Base-by-base conservation (phyloP, 2,888 invertebrate species). In the Heliconius aoede region DNA sequence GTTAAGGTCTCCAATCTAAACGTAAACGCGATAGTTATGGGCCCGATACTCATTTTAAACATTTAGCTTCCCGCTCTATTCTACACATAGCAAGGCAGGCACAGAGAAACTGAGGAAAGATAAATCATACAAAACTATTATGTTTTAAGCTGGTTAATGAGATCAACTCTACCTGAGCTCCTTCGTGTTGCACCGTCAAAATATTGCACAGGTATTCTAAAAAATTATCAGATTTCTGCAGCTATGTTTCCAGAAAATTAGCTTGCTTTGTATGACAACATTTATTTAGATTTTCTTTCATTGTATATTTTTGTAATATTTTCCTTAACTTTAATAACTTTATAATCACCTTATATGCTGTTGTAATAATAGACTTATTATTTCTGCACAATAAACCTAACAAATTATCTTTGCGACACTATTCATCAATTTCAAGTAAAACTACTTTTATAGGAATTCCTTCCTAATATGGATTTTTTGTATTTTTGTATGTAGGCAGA, bases 221-320 rank as follows among this genome's bases (percentile, higher is more conserved):
- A 69, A 24, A 40, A 40, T 13, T 69, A 69, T 69, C 18, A 69
- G 30, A n/a, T 9, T 26, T 30, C 30, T 55, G n/a, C 7, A 24
- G 30, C 51, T 30, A 68, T 26, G n/a, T 55, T 21, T 55, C 8
- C n/a, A 32, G 13, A 13, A 30, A 32, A 69, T 55, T 30, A 51
- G 32, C 69, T 55, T 69, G 55, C n/a, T 69, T 69, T n/a, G 69
- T 69, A 55, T 69, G 32, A 55, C n/a, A 69, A 55, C n/a, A 9
- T 13, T 55, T 18, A 1, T 18, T 28, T 30, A n/a, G n/a, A 51
- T 55, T 51, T 30, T 28, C n/a, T 69, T 55, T 55, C n/a, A 21
- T 51, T 51, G 28, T 68, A 51, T 18, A 51, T 68, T 68, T 68
- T 28, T 21, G 2, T 36, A n/a, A 2, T 58, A 26, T 60, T 60